phyloP scores from a whole-genome alignment of 2,113 vertebrate genomes.

The Gallinago undulata region DNA sequence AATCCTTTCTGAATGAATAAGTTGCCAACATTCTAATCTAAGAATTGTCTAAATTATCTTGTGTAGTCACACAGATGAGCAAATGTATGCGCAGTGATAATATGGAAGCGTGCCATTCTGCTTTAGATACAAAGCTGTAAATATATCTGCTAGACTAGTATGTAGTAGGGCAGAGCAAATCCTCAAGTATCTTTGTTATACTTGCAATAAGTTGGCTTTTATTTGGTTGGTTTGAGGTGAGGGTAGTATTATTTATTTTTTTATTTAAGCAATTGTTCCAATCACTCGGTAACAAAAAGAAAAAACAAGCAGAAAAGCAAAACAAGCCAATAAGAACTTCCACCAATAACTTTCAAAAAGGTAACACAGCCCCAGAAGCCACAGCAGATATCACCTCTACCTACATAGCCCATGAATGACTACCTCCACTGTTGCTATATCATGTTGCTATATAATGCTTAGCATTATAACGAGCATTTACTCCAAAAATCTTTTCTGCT shows the following conservation, averaged over 20 bases:
- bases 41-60: background rate
- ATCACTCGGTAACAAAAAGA: background rate
- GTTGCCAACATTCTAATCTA: background rate
- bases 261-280: background rate
- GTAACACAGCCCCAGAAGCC: background rate
- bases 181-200: background rate
- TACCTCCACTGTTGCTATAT: background rate
- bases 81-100: background rate
- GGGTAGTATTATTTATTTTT: background rate
- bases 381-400: background rate
- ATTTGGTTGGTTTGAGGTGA: background rate
- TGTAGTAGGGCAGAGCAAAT: background rate
- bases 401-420: background rate
- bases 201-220: background rate
- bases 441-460: too few relatives aligned
- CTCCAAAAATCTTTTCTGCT: background rate
- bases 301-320: background rate
- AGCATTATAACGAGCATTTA: background rate
- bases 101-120: background rate
- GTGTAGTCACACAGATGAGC: background rate
- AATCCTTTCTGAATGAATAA: background rate
- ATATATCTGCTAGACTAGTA: background rate
- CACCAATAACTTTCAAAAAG: background rate
- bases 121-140: background rate
- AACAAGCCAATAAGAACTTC: background rate